Evolutionary conservation across 2,797 vertebrate genomes (phyloP).

Genomic region (Pelobates cultripes): DNA sequence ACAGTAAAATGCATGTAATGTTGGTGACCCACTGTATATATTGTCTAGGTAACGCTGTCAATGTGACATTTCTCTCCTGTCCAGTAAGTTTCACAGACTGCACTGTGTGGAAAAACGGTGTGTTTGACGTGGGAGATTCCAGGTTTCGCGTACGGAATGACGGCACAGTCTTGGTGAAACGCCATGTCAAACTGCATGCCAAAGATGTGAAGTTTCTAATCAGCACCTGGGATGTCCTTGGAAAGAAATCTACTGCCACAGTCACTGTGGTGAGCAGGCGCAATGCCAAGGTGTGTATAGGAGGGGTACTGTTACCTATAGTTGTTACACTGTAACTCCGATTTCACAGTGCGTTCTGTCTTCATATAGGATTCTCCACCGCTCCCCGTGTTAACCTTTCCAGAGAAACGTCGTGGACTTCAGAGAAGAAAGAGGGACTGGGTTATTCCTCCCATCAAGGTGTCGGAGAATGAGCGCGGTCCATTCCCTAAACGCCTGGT

Average conservation of each 20-base stretch:
- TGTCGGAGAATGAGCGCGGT: slow-evolving; percentile 74
- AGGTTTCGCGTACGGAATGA: background rate
- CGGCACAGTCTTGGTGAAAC: slow-evolving; percentile 36
- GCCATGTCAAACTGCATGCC: background rate
- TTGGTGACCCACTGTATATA: too few species aligned
- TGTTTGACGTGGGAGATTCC: background rate
- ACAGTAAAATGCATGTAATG: too few species aligned
- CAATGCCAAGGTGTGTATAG: slow-evolving; percentile 7
- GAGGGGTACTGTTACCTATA: background rate
- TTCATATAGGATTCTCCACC: too few species aligned
- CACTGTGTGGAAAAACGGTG: slow-evolving; percentile 1
- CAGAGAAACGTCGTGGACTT: background rate
- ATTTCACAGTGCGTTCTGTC: too few species aligned
- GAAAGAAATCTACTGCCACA: background rate
- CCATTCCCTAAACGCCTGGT: slow-evolving; percentile 74
- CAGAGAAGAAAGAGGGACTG: slow-evolving; percentile 74
- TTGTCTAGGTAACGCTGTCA: too few species aligned
- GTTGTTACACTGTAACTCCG: too few species aligned
- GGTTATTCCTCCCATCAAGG: slow-evolving; percentile 74
- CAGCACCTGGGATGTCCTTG: slow-evolving; percentile 6
- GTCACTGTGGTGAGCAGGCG: background rate
- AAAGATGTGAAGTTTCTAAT: background rate
- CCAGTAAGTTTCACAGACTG: slow-evolving; percentile 53
- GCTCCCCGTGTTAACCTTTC: background rate
- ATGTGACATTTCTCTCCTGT: background rate